Evolutionary conservation across 2,797 vertebrate species (phyloP).

Genomic region (Coilia nasus): DNA sequence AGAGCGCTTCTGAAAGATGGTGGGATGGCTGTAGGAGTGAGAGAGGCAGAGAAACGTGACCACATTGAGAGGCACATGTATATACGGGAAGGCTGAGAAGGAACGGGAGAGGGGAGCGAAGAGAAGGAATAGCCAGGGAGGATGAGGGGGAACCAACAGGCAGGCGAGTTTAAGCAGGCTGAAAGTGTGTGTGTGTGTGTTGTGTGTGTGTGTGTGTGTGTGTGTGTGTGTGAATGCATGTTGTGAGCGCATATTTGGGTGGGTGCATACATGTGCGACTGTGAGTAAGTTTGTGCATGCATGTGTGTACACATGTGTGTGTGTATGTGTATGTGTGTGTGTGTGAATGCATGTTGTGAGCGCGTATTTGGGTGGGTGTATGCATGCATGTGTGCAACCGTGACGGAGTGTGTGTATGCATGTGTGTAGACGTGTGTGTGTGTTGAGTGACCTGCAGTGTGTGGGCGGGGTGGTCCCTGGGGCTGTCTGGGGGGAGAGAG

Average conservation of each 20-base stretch:
- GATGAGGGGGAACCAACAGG: background rate
- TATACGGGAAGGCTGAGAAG: background rate
- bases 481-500: conserved; percentile 15
- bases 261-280: background rate
- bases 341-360: background rate
- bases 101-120: background rate
- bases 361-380: background rate
- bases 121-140: background rate
- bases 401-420: background rate
- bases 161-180: background rate
- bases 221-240: background rate
- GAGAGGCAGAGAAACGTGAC: background rate
- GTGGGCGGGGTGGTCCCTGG: background rate
- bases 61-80: background rate
- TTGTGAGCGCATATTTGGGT: background rate
- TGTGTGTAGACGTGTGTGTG: background rate
- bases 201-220: no score
- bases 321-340: background rate
- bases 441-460: background rate
- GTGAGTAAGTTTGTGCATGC: no score
- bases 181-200: no score
- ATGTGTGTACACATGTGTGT: background rate
- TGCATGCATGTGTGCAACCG: background rate
- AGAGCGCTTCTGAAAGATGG: background rate
- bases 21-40: background rate